phyloP scores from a whole-genome alignment of 2,888 invertebrate species.

The Alitta virens region DNA sequence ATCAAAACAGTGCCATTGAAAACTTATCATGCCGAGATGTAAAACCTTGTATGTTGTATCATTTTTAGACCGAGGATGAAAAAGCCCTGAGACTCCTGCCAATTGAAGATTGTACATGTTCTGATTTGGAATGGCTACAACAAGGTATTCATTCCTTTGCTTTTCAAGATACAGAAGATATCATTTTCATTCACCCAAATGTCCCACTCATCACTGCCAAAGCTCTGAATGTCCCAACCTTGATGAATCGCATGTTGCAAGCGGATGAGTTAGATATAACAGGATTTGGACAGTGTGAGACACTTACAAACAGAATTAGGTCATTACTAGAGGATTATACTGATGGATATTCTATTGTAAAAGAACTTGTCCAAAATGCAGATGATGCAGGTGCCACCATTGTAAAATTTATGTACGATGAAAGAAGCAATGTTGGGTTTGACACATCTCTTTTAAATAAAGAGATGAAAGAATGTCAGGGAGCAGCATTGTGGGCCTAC shows the following conservation, averaged over 20 bases:
- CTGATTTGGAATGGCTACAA: slow-evolving; percentile 33
- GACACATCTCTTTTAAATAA: slow-evolving; percentile 33
- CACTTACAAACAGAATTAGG: slow-evolving; percentile 37
- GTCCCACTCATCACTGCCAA: slow-evolving; percentile 34
- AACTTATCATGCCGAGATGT: no score
- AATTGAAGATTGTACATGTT: slow-evolving; percentile 27
- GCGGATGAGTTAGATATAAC: slow-evolving; percentile 30
- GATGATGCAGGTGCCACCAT: slow-evolving; percentile 48
- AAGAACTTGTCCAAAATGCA: slow-evolving; percentile 48
- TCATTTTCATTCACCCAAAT: slow-evolving; percentile 34
- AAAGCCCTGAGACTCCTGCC: slow-evolving; percentile 22
- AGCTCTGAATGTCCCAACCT: slow-evolving; percentile 35
- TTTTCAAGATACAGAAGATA: slow-evolving; percentile 26
- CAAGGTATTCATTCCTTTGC: slow-evolving; percentile 26
- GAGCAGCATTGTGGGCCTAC: slow-evolving; percentile 44
- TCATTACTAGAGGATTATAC: slow-evolving; percentile 40
- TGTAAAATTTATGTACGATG: slow-evolving; percentile 42
- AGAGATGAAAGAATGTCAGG: slow-evolving; percentile 40
- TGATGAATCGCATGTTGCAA: slow-evolving; percentile 37
- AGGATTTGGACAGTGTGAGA: slow-evolving; percentile 43
- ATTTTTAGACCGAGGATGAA: no score
- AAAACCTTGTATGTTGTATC: no score
- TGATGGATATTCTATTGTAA: slow-evolving; percentile 45
- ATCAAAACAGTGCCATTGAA: no score
- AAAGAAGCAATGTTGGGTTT: slow-evolving; percentile 33